A percentile compares a stretch with the other conserved stretches of the same genome.
These are phyloP conservation scores for Manis crassicaudata DNA, from an alignment of 2,797 vertebrate species.

Conservation along the genomic window DNA sequence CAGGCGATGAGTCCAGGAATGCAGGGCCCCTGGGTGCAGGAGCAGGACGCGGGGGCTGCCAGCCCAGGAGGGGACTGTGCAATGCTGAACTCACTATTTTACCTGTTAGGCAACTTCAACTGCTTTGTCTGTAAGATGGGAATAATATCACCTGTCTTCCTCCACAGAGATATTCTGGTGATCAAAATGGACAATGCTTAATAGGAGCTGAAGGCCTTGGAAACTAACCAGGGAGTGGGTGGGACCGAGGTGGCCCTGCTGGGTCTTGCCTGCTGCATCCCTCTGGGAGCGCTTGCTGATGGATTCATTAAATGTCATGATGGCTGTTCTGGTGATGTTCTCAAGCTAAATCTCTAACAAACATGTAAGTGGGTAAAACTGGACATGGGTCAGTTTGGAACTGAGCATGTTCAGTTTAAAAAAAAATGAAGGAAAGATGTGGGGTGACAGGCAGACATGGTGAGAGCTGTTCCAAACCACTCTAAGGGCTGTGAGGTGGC, in stretches of 20 bases:
- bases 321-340: not conserved
- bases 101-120: not conserved
- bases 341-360: not conserved
- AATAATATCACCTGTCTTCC: not conserved
- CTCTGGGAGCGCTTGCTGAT: not conserved
- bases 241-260: not conserved
- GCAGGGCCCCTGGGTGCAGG: not conserved
- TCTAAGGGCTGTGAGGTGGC: not conserved
- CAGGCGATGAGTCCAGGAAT: not conserved
- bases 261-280: not conserved
- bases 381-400: not conserved
- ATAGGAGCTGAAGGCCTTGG: not conserved
- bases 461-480: not conserved
- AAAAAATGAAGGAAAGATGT: not conserved
- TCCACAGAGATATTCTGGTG: not conserved
- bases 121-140: not conserved
- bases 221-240: not conserved
- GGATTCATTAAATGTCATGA: not conserved
- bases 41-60: too few relatives aligned
- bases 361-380: not conserved
- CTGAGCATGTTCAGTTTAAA: not conserved
- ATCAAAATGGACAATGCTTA: not conserved
- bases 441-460: not conserved
- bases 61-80: rapidly evolving
- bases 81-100: not conserved